phyloP scores from a whole-genome alignment of 1,140 invertebrate genomes.

The Ceratina calcarata region DNA sequence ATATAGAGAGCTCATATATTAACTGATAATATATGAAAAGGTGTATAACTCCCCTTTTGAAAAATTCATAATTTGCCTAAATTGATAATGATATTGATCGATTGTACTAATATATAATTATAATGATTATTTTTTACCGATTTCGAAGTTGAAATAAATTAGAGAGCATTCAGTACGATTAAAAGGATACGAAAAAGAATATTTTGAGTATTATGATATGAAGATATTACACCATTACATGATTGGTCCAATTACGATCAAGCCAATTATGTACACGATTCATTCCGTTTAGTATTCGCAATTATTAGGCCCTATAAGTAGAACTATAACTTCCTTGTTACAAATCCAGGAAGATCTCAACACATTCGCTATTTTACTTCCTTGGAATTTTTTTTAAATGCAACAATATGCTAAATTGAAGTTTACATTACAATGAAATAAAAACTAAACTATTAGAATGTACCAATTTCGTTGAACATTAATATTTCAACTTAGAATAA shows the following conservation, averaged over 20 bases:
- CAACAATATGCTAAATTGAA: neutral
- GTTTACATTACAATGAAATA: slow-evolving; percentile 13
- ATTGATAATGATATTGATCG: neutral
- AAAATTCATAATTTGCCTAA: slow-evolving; percentile 11
- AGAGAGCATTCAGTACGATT: slow-evolving; percentile 23
- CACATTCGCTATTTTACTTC: neutral
- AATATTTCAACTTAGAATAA: slow-evolving; percentile 43
- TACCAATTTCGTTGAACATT: slow-evolving; percentile 31
- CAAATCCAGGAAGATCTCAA: neutral
- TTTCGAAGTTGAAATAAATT: slow-evolving; percentile 11
- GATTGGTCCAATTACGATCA: slow-evolving; percentile 57
- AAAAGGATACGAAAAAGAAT: slow-evolving; percentile 23
- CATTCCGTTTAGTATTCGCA: slow-evolving; percentile 39
- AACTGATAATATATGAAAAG: slow-evolving; percentile 22
- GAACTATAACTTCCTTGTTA: slow-evolving; percentile 11
- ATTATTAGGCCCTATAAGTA: slow-evolving; percentile 37
- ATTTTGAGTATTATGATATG: slow-evolving; percentile 26
- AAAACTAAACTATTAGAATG: slow-evolving; percentile 18
- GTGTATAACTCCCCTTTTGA: neutral
- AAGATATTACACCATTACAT: slow-evolving; percentile 36
- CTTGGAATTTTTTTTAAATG: slow-evolving; percentile 1
- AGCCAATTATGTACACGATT: slow-evolving; percentile 50
- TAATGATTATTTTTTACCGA: neutral
- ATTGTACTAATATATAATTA: slow-evolving; percentile 1
- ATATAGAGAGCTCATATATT: slow-evolving; percentile 26